Evolutionary conservation across 2,113 vertebrate species (phyloP), one percentile per base, ranked within the genome.

Genomic region (Proterorhinus semilunaris): DNA sequence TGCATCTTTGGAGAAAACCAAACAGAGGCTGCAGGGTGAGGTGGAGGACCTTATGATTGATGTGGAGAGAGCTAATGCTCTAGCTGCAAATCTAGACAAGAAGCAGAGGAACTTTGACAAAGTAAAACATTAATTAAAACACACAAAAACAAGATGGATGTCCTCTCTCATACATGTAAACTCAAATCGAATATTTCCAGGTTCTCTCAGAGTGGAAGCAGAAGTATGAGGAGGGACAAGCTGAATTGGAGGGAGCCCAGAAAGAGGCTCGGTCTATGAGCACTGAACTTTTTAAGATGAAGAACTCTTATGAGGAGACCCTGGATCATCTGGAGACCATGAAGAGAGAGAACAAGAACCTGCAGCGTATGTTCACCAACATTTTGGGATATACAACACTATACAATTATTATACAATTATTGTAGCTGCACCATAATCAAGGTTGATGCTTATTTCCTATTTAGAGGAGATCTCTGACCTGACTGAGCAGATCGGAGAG

Each of bases 181-280:
- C 44, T 55, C 42, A 0, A 21, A 10, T 1, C 44, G 7, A 52
- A 49, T 8, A 36, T 68, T 53, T 65, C 0, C 48, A 87, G 83
- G 85, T 88, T 51, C 69, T 88, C 4, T 81, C 90, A 69, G 94
- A 94, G 45, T 94, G 93, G 93, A 94, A 93, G 9, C 93, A 95
- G 81, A 95, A 94, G 68, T 91, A 90, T 70, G 91, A 94, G 7
- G 92, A 94, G 50, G 52, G 89, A 15, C 93, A 94, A 71, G 87
- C 92, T 42, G 94, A 94, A 69, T 61, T 94, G 66, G 94, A 95
- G 71, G 86, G 89, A n/a, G 71, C 92, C 47, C 90, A 92, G 77
- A 94, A 94, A 59, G 90, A 94, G 72, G 80, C 87, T 74, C 64
- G 74, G 10, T 83, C 87, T 78, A 70, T 88, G 61, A 87, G 87